Evolutionary conservation across 2,797 vertebrate genomes (phyloP).

Genomic region (Philypnodon macrostomus): DNA sequence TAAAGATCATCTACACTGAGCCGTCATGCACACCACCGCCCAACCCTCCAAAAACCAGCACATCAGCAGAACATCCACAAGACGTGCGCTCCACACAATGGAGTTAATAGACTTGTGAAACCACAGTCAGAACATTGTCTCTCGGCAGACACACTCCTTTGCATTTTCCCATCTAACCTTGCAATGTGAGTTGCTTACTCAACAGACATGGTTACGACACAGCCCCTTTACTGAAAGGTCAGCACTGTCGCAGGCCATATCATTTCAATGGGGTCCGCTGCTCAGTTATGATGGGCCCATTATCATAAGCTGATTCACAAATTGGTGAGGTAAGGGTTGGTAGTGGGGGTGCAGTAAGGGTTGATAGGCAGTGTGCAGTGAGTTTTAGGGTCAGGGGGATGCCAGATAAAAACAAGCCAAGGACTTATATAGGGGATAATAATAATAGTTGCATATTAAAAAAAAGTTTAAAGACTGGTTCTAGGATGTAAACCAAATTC

Average conservation of each 20-base stretch:
- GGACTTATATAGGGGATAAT: too few relatives aligned
- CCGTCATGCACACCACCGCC: slow-evolving; percentile 11
- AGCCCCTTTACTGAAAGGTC: slow-evolving; percentile 76
- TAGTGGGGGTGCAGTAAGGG: slow-evolving; percentile 35
- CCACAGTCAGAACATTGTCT: slow-evolving; percentile 68
- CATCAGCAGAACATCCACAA: too few relatives aligned
- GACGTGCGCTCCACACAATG: slow-evolving; percentile 44
- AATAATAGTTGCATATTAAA: too few relatives aligned
- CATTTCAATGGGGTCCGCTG: slow-evolving; percentile 62
- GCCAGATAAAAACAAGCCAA: slow-evolving; percentile 24
- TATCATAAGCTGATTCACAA: slow-evolving; percentile 77
- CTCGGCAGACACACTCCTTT: slow-evolving; percentile 19
- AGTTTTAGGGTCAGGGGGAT: slow-evolving; percentile 11
- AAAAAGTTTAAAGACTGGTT: too few relatives aligned
- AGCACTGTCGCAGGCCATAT: slow-evolving; percentile 62
- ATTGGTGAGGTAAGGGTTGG: slow-evolving; percentile 64
- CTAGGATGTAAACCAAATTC: too few relatives aligned
- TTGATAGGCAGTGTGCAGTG: too few relatives aligned
- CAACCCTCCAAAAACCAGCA: too few relatives aligned
- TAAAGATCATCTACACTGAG: slow-evolving; percentile 65
- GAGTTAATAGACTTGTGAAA: slow-evolving; percentile 78
- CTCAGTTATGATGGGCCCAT: slow-evolving; percentile 72
- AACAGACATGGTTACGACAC: slow-evolving; percentile 77
- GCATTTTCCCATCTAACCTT: slow-evolving; percentile 64
- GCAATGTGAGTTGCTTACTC: slow-evolving; percentile 80